Conservation (phyloP, 2,113 vertebrate genomes). For the Prunella himalayana region DNA sequence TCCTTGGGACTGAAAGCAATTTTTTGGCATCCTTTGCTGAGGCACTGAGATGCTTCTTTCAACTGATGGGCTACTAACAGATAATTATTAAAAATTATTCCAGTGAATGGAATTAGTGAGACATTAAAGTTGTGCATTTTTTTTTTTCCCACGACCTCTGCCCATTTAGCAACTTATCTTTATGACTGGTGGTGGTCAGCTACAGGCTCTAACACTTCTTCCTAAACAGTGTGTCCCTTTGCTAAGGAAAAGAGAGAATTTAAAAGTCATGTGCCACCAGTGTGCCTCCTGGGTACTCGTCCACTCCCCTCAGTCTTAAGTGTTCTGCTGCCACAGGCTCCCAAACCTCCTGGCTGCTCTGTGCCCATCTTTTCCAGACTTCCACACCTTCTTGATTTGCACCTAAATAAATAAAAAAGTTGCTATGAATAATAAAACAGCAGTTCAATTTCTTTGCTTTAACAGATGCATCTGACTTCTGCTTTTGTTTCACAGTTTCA, state of each 20-base stretch:
- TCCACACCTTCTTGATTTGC: not conserved
- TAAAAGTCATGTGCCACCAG: not conserved
- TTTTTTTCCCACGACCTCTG: not conserved
- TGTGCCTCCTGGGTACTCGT: not conserved
- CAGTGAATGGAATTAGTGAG: not conserved
- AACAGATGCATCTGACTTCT: not conserved
- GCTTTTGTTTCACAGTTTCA: not conserved
- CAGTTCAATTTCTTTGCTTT: not conserved
- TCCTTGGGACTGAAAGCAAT: not conserved
- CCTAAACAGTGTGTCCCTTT: not conserved
- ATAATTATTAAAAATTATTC: not conserved
- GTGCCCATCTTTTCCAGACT: not conserved
- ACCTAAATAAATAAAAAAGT: not conserved
- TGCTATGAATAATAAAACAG: not conserved
- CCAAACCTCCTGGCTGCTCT: not conserved
- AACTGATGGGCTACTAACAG: not conserved
- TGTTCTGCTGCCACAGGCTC: not conserved
- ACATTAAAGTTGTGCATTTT: not conserved
- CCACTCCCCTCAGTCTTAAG: not conserved
- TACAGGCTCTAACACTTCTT: not conserved
- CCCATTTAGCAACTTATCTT: not conserved
- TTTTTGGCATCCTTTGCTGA: not conserved
- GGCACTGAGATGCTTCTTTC: not conserved
- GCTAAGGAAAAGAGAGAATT: not conserved
- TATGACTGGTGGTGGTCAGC: not conserved